These are phyloP conservation scores for Luperina testacea DNA, from an alignment of 2,888 invertebrate species.

Conservation along the genomic window DNA sequence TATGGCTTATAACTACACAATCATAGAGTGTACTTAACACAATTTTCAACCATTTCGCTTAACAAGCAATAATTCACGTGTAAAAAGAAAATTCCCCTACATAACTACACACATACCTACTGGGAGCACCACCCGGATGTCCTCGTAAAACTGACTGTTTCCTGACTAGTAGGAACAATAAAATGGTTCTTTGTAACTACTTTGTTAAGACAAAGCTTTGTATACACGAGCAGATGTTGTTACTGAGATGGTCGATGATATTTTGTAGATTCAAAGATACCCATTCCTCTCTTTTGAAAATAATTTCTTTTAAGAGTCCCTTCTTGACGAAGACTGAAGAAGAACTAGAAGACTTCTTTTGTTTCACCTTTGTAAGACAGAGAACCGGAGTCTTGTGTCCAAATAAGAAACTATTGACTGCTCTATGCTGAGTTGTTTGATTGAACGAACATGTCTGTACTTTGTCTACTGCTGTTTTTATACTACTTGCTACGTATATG, in stretches of 20 bases:
- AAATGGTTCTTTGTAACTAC: constrained; percentile 41
- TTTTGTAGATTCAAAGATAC: not conserved
- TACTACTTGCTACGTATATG: not conserved
- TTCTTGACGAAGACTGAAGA: not conserved
- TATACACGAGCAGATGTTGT: not conserved
- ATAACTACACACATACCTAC: not conserved
- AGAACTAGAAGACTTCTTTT: not conserved
- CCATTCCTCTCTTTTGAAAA: not conserved
- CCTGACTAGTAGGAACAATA: constrained; percentile 49
- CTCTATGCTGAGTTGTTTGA: not conserved
- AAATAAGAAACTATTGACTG: not conserved
- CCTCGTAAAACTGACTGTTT: constrained; percentile 48
- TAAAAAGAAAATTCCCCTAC: constrained; percentile 11
- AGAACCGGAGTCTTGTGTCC: not conserved
- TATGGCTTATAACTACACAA: too few species aligned
- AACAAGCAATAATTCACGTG: not conserved
- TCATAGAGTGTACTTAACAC: not conserved
- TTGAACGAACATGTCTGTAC: not conserved
- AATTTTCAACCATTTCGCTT: not conserved
- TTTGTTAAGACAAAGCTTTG: constrained; percentile 35
- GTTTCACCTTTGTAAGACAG: not conserved
- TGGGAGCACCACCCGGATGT: constrained; percentile 36
- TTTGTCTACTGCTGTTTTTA: not conserved
- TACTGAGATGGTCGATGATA: not conserved
- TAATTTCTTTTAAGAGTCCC: not conserved